A percentile compares a stretch with the other conserved stretches of the same genome.
Conservation (phyloP, 2,888 invertebrate species). For the Rotaria macrura region DNA sequence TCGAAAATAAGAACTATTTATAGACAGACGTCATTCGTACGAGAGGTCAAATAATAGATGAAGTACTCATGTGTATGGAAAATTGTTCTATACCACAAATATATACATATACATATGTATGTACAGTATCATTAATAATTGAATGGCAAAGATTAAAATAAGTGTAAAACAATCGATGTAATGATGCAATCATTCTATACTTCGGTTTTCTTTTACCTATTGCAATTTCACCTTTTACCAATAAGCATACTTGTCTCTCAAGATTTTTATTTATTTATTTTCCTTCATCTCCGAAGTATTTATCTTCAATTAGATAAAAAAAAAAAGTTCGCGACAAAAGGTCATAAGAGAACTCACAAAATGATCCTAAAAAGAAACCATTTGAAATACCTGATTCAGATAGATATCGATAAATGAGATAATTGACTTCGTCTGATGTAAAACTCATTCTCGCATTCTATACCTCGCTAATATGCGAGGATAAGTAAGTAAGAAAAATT, state of each 20-base stretch:
- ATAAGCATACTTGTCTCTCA: not conserved
- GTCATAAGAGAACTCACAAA: not conserved
- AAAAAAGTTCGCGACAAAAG: not conserved
- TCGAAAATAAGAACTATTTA: not conserved
- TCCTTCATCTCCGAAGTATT: not conserved
- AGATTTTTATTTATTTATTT: not conserved
- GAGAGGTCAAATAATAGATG: not conserved
- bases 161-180: not conserved
- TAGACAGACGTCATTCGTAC: not conserved
- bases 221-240: not conserved
- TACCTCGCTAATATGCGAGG: not conserved
- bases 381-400: constrained; percentile 79
- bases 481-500: not conserved
- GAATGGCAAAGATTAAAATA: too few species aligned
- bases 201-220: not conserved
- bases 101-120: not conserved
- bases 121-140: too few species aligned
- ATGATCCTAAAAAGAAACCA: not conserved
- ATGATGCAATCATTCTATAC: not conserved
- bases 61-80: not conserved
- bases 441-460: constrained; percentile 67
- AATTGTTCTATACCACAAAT: too few species aligned
- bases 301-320: not conserved
- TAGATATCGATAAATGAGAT: constrained; percentile 89
- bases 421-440: constrained; percentile 97